phyloP scores from a whole-genome alignment of 2,888 invertebrate genomes.

The Euspilapteryx auroguttella region DNA sequence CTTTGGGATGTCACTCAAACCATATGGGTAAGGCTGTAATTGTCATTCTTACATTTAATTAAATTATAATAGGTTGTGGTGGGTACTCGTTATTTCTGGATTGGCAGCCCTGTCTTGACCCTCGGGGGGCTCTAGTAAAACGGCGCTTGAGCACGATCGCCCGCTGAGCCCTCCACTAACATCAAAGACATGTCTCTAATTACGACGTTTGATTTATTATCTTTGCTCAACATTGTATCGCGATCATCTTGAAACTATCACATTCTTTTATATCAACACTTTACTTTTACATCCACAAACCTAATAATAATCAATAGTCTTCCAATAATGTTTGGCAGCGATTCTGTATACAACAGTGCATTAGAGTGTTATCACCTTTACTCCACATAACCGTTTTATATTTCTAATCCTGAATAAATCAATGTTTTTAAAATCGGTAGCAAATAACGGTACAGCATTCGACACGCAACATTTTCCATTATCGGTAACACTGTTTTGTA shows the following conservation, averaged over 20 bases:
- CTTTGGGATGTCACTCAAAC: constrained; percentile 15
- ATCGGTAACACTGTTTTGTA: too few relatives aligned
- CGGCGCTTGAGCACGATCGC: constrained; percentile 48
- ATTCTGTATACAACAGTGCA: too few relatives aligned
- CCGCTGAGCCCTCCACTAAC: constrained; percentile 22
- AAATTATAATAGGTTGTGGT: constrained; percentile 37
- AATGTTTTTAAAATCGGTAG: background rate
- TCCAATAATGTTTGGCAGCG: too few relatives aligned
- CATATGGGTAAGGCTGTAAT: constrained; percentile 24
- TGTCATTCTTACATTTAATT: too few relatives aligned
- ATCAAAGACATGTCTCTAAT: constrained; percentile 3
- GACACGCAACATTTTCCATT: constrained; percentile 2
- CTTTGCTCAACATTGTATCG: too few relatives aligned
- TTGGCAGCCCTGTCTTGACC: constrained; percentile 40
- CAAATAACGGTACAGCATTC: background rate
- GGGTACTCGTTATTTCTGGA: constrained; percentile 36
- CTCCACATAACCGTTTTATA: background rate
- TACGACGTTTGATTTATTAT: constrained; percentile 1
- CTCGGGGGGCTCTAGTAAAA: constrained; percentile 43
- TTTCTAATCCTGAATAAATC: background rate
- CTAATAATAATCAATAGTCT: too few relatives aligned
- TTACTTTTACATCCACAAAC: too few relatives aligned
- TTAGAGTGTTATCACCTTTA: too few relatives aligned
- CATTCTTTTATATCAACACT: background rate
- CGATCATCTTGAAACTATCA: background rate